Conservation (phyloP, 2,797 vertebrate genomes). For the Coilia nasus region DNA sequence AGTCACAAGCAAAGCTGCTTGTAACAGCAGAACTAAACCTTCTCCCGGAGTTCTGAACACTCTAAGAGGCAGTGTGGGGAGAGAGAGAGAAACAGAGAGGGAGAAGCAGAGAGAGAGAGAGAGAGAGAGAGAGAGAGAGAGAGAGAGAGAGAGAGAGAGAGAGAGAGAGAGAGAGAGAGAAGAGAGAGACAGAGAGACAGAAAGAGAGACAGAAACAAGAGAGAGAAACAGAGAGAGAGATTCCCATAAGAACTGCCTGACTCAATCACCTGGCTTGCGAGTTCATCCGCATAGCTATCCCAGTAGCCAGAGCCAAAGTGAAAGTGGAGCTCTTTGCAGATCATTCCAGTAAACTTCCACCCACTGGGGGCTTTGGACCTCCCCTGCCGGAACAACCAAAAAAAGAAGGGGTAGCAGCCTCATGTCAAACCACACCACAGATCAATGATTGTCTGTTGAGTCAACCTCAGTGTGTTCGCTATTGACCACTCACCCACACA, state of each 20-base stretch:
- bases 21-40: not conserved
- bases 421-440: constrained; percentile 10
- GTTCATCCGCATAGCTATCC: constrained; percentile 2
- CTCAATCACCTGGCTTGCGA: not conserved
- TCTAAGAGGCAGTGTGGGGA: not conserved
- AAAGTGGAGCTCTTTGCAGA: constrained; percentile 26
- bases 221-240: constrained; percentile 1
- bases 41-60: not conserved
- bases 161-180: not conserved
- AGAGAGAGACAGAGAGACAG: not conserved
- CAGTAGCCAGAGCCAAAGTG: not conserved
- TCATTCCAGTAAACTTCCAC: constrained; percentile 48
- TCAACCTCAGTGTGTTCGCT: constrained; percentile 24
- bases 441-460: constrained; percentile 34
- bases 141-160: too few species aligned
- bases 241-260: not conserved
- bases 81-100: not conserved
- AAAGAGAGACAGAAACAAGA: not conserved
- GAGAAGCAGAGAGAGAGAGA: not conserved
- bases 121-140: too few species aligned
- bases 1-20: not conserved
- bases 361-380: not conserved
- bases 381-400: constrained; percentile 17
- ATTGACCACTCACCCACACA: not conserved
- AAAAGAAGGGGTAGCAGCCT: constrained; percentile 8